A percentile compares a stretch with the other conserved stretches of the same genome.
These are phyloP conservation scores for Orthonevra nobilis DNA, from an alignment of 2,888 invertebrate genomes.

Conservation along the genomic window DNA sequence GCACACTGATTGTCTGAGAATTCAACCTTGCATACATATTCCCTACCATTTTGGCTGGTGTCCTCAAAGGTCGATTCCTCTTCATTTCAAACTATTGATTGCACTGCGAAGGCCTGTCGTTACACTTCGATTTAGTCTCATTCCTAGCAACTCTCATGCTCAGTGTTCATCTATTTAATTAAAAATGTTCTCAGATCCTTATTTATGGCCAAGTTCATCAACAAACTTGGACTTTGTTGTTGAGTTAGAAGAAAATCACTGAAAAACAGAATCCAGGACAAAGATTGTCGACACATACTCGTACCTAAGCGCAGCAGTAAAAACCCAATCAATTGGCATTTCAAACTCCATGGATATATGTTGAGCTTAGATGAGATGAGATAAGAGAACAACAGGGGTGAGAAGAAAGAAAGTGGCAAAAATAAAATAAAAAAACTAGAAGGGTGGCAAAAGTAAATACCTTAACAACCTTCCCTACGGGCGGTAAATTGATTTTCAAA, in stretches of 20 bases:
- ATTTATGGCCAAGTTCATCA: slow-evolving; percentile 64
- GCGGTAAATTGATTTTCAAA: slow-evolving; percentile 69
- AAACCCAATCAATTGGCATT: slow-evolving; percentile 57
- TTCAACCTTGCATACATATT: too few species aligned
- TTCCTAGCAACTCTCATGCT: too few species aligned
- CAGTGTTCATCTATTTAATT: slow-evolving; percentile 58
- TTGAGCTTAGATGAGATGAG: slow-evolving; percentile 29
- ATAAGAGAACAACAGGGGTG: too few species aligned
- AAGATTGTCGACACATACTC: slow-evolving; percentile 20
- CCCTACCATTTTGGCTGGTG: too few species aligned
- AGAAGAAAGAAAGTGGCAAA: not conserved
- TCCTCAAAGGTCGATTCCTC: too few species aligned
- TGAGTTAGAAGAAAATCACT: slow-evolving; percentile 54
- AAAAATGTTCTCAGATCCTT: slow-evolving; percentile 53
- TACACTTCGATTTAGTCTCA: too few species aligned
- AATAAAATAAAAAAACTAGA: slow-evolving; percentile 17
- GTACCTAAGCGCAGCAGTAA: slow-evolving; percentile 23
- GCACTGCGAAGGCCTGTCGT: too few species aligned
- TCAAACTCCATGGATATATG: slow-evolving; percentile 29
- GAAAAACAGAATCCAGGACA: slow-evolving; percentile 33
- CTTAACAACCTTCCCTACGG: slow-evolving; percentile 61
- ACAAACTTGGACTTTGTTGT: slow-evolving; percentile 22
- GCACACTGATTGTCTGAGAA: too few species aligned
- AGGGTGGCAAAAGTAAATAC: slow-evolving; percentile 48
- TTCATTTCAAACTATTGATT: too few species aligned